A percentile compares a stretch with the other conserved stretches of the same genome.
Conservation (phyloP, 2,797 vertebrate genomes). For the Serranus cabrilla region DNA sequence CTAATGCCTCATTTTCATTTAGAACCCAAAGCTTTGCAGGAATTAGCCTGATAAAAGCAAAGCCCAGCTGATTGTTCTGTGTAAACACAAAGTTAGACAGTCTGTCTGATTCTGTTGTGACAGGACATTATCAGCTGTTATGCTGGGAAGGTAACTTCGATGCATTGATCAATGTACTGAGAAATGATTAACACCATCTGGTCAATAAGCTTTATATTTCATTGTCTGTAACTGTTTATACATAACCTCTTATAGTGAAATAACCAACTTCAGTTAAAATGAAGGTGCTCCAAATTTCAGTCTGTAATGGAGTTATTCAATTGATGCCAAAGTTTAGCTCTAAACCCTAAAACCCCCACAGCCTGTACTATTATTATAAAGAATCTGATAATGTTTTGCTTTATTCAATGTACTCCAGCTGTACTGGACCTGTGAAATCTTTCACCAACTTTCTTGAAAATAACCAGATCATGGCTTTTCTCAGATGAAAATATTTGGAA, state of each 20-base stretch:
- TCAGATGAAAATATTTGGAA: constrained; percentile 7
- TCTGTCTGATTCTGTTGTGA: background rate
- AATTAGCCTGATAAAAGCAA: background rate
- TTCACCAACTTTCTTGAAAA: background rate
- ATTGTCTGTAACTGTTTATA: background rate
- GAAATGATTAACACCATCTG: background rate
- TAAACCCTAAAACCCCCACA: background rate
- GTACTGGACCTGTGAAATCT: background rate
- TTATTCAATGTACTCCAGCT: too few relatives aligned
- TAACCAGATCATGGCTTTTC: constrained; percentile 1
- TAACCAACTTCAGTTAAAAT: too few relatives aligned
- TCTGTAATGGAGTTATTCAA: background rate
- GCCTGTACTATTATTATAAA: background rate
- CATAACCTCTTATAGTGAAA: background rate
- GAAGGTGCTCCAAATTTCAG: too few relatives aligned
- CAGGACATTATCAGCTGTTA: background rate
- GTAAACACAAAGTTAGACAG: background rate
- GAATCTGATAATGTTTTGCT: background rate
- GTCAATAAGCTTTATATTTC: background rate
- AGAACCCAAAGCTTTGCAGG: background rate
- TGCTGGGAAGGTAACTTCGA: background rate
- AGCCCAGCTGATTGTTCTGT: background rate
- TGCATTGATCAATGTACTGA: background rate
- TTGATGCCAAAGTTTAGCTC: background rate
- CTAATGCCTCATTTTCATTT: background rate